A percentile compares a stretch with the other conserved stretches of the same genome.
Evolutionary conservation across 2,113 vertebrate species (phyloP).

Genomic region (Misgurnus mizolepis): DNA sequence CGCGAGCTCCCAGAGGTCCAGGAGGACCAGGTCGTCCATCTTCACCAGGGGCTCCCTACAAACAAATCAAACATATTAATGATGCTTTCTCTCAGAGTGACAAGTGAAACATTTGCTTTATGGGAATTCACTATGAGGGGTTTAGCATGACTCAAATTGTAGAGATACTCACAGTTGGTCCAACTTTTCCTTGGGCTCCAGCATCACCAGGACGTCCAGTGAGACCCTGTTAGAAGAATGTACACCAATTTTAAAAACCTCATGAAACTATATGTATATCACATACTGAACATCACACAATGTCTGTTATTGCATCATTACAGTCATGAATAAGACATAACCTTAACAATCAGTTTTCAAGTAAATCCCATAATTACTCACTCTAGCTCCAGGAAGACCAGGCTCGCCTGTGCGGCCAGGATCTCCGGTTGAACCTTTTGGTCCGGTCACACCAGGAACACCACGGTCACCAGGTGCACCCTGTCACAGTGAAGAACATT

Average conservation of each 20-base stretch:
- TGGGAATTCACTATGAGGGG: neutral
- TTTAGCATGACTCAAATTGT: neutral
- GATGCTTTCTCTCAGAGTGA: neutral
- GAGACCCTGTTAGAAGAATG: conserved; percentile 79
- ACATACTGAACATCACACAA: too few relatives aligned
- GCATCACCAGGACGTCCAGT: conserved; percentile 95
- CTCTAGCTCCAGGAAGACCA: conserved; percentile 94
- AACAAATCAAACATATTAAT: conserved; percentile 7
- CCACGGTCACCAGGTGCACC: conserved; percentile 93
- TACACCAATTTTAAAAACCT: conserved; percentile 15
- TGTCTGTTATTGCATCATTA: neutral
- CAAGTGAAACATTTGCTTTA: neutral
- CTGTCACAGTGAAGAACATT: conserved; percentile 64
- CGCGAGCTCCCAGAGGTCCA: conserved; percentile 89
- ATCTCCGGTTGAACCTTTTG: conserved; percentile 88
- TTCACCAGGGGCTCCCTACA: conserved; percentile 87
- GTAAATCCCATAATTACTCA: conserved; percentile 64
- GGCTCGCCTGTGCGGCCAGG: conserved; percentile 91
- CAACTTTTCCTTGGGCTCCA: conserved; percentile 96
- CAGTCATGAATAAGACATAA: neutral
- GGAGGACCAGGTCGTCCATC: conserved; percentile 94
- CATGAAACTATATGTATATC: too few relatives aligned
- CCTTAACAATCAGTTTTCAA: neutral
- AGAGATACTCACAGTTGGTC: conserved; percentile 83
- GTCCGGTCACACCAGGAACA: conserved; percentile 83